These are phyloP conservation scores for Paramormyrops kingsleyae DNA, from an alignment of 2,113 vertebrate species.

Conservation along the genomic window DNA sequence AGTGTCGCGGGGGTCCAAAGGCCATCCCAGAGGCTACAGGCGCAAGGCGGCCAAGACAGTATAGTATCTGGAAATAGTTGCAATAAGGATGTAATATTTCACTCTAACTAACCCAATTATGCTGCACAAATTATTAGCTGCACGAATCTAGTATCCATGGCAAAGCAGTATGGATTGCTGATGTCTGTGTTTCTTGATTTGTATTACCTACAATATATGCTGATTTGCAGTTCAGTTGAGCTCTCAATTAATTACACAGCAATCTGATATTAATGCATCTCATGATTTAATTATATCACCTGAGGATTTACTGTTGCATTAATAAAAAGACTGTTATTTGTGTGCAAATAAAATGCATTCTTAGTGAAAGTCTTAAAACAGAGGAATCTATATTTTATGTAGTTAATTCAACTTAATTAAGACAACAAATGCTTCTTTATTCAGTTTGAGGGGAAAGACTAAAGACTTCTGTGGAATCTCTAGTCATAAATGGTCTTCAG, in stretches of 20 bases:
- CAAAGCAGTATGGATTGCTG: neutral
- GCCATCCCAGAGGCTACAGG: too few species aligned
- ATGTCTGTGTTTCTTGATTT: neutral
- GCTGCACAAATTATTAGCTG: neutral
- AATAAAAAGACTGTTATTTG: neutral
- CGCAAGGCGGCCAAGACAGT: neutral
- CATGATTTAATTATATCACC: neutral
- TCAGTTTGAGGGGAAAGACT: neutral
- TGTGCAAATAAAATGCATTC: neutral
- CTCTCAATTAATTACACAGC: neutral
- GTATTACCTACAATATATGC: neutral
- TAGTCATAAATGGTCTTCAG: neutral
- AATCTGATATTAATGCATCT: neutral
- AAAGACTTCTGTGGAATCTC: neutral
- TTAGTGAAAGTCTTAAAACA: neutral
- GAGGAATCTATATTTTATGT: neutral
- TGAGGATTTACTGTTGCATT: neutral
- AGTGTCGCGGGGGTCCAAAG: too few species aligned
- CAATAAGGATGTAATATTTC: neutral
- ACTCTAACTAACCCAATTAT: neutral
- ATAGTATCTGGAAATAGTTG: neutral
- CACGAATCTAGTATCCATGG: neutral
- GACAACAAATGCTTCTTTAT: neutral
- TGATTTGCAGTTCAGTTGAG: neutral
- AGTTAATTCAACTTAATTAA: neutral